Percentiles rank a stretch among this genome's conserved stretches.
phyloP scores from a whole-genome alignment of 37 sponge, comb jelly and placozoan species.

The Chondrilla cf. caribensis region DNA sequence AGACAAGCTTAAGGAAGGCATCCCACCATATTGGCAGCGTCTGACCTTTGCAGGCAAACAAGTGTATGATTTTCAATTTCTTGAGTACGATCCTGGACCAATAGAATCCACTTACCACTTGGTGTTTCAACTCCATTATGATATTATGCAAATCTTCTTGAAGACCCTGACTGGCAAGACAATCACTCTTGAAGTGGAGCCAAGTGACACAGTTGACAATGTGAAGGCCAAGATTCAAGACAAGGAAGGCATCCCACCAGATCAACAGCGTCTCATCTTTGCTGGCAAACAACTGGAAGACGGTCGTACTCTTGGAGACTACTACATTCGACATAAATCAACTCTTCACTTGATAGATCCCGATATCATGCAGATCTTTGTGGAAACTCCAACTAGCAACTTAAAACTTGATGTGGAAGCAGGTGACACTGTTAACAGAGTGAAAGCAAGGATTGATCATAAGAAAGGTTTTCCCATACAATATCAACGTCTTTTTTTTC shows the following conservation, averaged over 20 bases:
- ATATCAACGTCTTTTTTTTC: slow-evolving; percentile 94
- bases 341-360: slow-evolving; percentile 70
- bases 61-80: slow-evolving; percentile 65
- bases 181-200: slow-evolving; percentile 95
- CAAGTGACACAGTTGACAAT: slow-evolving; percentile 91
- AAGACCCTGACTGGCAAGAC: slow-evolving; percentile 97
- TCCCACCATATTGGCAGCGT: slow-evolving; percentile 76
- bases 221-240: slow-evolving; percentile 98
- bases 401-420: slow-evolving; percentile 97
- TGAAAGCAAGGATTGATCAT: slow-evolving; percentile 97
- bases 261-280: slow-evolving; percentile 96
- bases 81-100: slow-evolving; percentile 74
- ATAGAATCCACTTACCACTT: slow-evolving; percentile 60
- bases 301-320: slow-evolving; percentile 16
- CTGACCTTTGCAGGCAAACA: slow-evolving; percentile 79
- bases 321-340: slow-evolving; percentile 42
- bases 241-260: slow-evolving; percentile 96
- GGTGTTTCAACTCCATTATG: slow-evolving; percentile 31
- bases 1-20: slow-evolving; percentile 77
- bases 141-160: slow-evolving; percentile 92
- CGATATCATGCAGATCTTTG: no score
- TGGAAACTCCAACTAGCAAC: no score
- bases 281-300: slow-evolving; percentile 86
- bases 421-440: slow-evolving; percentile 90
- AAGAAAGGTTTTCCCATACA: slow-evolving; percentile 97